Base-by-base conservation (phyloP, 2,113 vertebrate genomes). In the Malurus melanocephalus region DNA sequence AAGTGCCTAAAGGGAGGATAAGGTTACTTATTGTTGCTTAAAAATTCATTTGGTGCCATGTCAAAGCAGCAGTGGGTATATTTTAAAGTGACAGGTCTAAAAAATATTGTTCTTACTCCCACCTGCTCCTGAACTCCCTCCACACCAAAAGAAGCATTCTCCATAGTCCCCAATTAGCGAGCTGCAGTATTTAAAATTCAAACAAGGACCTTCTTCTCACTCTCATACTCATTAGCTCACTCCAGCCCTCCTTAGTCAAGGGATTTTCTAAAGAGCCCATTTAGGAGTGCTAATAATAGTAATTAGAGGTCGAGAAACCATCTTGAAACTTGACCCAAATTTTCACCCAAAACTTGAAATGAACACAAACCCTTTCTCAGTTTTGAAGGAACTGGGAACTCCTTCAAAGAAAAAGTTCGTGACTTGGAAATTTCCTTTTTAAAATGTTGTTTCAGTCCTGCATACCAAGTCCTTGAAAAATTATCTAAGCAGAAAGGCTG, bases 271-370 rank as follows among this genome's bases (percentile, higher is more conserved):
- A 95, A 96, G 95, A 92, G 81, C 87, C 87, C 66, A 94, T 95
- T 95, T 96, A 95, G 53, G 53, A 94, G 64, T 85, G 93, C 89
- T 96, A 96, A 96, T 96, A 96, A 96, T 96, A 95, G 95, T 94
- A 96, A 96, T 96, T 96, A 96, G 95, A 87, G 91, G 95, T 96
- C 79, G 77, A 96, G 95, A 96, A 96, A 96, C 95, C 95, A 96
- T 95, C 94, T 95, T 96, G 96, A 94, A 96, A 96, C 84, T 91
- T 96, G 95, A 96, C 94, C 94, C 95, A 95, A 93, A 95, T 95
- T 95, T 93, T 96, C 95, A 95, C 89, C 89, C 89, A 93, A 94
- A 95, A 94, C 89, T 89, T 96, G 92, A 96, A 96, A 93, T 91
- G 94, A 95, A 92, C 85, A 89, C 85, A 94, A 80, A 84, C 59